Evolutionary conservation across 2,888 invertebrate genomes (phyloP).

Genomic region (Drosophila subquinaria): DNA sequence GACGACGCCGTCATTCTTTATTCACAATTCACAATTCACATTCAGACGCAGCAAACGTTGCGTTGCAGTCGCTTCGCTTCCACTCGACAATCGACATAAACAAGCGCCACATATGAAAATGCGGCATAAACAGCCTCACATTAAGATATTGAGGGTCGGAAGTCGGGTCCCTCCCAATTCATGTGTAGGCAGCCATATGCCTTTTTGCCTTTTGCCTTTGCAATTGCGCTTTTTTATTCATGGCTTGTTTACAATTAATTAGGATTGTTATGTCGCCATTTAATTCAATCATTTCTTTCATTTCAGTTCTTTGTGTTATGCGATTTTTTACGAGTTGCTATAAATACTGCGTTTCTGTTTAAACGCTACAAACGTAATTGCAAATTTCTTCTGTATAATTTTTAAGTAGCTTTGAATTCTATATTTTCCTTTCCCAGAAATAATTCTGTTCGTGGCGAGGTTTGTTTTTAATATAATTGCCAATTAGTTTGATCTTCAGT

Average conservation of each 20-base stretch:
- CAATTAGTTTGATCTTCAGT: not conserved
- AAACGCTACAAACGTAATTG: not conserved
- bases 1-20: constrained; percentile 59
- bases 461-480: not conserved
- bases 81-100: constrained; percentile 24
- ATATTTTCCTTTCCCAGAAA: not conserved
- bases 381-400: not conserved
- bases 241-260: constrained; percentile 77
- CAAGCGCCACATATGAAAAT: constrained; percentile 33
- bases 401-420: not conserved
- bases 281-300: constrained; percentile 55
- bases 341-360: constrained; percentile 5
- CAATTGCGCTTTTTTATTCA: constrained; percentile 48
- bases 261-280: constrained; percentile 65
- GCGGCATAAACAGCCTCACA: not conserved
- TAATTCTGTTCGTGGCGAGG: not conserved
- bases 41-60: constrained; percentile 9
- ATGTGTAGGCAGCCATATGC: constrained; percentile 32
- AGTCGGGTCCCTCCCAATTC: not conserved
- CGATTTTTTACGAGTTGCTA: constrained; percentile 6
- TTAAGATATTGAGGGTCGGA: not conserved
- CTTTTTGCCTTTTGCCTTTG: constrained; percentile 24
- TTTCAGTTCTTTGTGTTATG: constrained; percentile 23
- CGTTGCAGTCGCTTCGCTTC: constrained; percentile 26
- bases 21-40: too few species aligned